phyloP scores from a whole-genome alignment of 2,888 invertebrate genomes.

The Eledona agricola region DNA sequence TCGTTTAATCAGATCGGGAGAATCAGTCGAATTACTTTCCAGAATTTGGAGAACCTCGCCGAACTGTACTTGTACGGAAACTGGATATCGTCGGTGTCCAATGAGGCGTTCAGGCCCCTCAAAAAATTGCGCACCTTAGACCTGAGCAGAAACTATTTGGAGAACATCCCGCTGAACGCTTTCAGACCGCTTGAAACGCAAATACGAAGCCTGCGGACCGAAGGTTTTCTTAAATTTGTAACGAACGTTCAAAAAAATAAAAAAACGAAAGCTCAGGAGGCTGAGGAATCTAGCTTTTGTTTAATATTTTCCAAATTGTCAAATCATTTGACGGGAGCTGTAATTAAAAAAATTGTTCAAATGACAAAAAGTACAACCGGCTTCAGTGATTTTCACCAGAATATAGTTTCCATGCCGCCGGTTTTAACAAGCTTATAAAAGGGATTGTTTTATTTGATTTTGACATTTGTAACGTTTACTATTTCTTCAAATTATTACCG shows the following conservation, averaged over 20 bases:
- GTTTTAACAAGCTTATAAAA: no score
- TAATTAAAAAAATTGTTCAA: no score
- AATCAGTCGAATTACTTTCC: conserved; percentile 79
- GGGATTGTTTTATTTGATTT: no score
- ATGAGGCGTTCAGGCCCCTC: conserved; percentile 79
- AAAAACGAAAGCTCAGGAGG: conserved; percentile 1
- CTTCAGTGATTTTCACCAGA: no score
- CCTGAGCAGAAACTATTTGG: conserved; percentile 84
- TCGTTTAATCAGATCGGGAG: conserved; percentile 84
- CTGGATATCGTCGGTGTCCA: conserved; percentile 80
- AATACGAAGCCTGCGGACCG: conserved; percentile 77
- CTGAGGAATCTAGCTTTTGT: no score
- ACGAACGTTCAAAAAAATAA: neutral
- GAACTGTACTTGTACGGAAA: conserved; percentile 85
- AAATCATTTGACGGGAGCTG: no score
- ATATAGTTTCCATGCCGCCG: no score
- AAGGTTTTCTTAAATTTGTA: conserved; percentile 68
- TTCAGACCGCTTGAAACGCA: conserved; percentile 83
- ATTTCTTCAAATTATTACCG: no score
- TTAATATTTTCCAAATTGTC: no score
- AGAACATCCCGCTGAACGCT: conserved; percentile 80
- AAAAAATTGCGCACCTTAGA: conserved; percentile 80
- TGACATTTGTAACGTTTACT: no score
- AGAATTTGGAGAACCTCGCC: conserved; percentile 77
- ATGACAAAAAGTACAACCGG: no score